Evolutionary conservation across 2,113 vertebrate genomes (phyloP).

Genomic region (Rhinoptilus africanus): DNA sequence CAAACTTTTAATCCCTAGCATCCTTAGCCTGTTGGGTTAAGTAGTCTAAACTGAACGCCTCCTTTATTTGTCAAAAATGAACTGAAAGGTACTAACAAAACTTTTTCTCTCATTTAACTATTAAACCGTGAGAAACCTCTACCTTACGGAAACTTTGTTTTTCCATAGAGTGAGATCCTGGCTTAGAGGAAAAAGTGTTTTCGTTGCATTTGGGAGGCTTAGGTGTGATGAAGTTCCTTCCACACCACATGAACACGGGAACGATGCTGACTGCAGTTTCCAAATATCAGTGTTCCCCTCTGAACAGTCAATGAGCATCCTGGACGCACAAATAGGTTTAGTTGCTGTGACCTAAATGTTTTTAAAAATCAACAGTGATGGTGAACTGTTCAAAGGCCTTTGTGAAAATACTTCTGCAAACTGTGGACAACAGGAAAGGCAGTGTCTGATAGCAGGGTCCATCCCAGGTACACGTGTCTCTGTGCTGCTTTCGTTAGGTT

Average conservation of each 20-base stretch:
- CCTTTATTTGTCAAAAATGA: slow-evolving; percentile 43
- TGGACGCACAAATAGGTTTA: neutral
- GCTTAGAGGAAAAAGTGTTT: neutral
- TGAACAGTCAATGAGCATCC: neutral
- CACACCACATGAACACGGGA: neutral
- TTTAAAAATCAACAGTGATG: neutral
- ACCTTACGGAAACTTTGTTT: neutral
- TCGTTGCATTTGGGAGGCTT: neutral
- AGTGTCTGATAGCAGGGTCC: no score
- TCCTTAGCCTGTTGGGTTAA: neutral
- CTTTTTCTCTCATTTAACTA: neutral
- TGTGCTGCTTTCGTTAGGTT: neutral
- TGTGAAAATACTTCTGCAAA: neutral
- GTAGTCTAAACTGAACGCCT: neutral
- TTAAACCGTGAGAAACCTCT: neutral
- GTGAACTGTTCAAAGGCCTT: neutral
- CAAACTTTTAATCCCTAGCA: neutral
- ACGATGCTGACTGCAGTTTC: neutral
- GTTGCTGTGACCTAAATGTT: neutral
- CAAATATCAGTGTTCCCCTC: neutral
- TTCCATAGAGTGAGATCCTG: neutral
- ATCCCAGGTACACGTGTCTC: neutral
- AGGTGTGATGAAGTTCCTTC: neutral
- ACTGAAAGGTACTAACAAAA: neutral
- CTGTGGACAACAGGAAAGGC: neutral